Conservation (phyloP, 2,888 invertebrate genomes). For the Lamellibrachia columna region DNA sequence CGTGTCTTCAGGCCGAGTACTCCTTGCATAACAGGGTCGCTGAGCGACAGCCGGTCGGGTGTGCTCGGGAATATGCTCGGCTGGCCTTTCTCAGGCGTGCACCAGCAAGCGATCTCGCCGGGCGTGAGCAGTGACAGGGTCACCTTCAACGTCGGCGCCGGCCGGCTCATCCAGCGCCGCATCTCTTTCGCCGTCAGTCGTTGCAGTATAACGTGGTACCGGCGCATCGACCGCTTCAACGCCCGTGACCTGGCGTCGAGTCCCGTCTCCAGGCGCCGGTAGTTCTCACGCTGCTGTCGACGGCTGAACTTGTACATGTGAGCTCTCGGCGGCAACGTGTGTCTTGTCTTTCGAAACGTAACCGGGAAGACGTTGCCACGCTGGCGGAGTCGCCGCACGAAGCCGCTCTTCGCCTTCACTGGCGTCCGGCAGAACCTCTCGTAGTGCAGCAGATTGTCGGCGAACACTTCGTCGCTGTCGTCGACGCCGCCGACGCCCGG, state of each 20-base stretch:
- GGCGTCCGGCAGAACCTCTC: constrained; percentile 2
- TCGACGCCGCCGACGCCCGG: not conserved
- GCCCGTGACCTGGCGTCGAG: constrained; percentile 13
- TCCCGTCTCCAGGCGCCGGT: not conserved
- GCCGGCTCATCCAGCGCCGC: not conserved
- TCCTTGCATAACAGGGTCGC: not conserved
- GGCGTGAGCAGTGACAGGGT: not conserved
- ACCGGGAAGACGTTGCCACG: not conserved
- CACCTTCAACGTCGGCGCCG: not conserved
- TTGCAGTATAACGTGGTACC: not conserved
- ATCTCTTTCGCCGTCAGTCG: not conserved
- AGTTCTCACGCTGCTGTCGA: not conserved
- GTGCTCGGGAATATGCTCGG: not conserved
- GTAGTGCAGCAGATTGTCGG: not conserved
- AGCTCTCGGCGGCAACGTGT: not conserved
- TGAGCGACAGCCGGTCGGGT: not conserved
- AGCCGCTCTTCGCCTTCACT: not conserved
- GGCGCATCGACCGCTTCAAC: not conserved
- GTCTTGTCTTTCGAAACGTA: not conserved
- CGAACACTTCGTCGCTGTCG: not conserved
- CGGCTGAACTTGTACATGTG: not conserved
- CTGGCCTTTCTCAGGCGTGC: not conserved
- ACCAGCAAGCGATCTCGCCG: not conserved
- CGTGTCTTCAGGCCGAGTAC: not conserved
- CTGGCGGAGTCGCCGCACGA: not conserved